Base-by-base conservation (phyloP, 2,888 invertebrate species). In the Pasiphila rectangulata region DNA sequence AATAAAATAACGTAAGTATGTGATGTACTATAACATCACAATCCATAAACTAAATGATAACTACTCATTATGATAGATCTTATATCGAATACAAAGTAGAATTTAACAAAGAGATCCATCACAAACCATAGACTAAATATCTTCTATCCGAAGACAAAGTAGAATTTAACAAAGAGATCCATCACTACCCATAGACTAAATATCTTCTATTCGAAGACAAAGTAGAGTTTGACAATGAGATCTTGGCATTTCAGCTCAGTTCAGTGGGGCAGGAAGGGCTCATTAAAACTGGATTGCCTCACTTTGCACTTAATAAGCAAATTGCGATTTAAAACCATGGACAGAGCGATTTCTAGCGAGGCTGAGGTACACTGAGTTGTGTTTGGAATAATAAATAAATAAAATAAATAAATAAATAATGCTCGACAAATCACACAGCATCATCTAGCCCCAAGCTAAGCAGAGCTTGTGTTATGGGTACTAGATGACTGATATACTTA, bases 271-370 rank as follows among this genome's bases (percentile, higher is more conserved):
- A 54, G 53, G 56, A 57, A 52, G 67, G 61, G 67, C 81, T 82
- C 82, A 81, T 83, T 83, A 83, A 72, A 67, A 62, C 67, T 71
- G 75, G 73, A 79, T 79, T 72, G 75, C 74, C 76, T 72, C 70
- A 64, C 66, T 67, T 64, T 57, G 63, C 65, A 55, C 68, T 72
- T 72, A 61, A 69, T 69, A 72, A 74, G 69, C 72, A 75, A 74
- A 70, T 71, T 65, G 73, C 72, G 67, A 69, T 63, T 69, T 59
- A 60, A 71, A 63, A 69, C 66, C 60, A 64, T 60, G 62, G 63
- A 59, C 61, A 66, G 61, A 67, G 63, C 67, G 66, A 67, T 65
- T 63, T 56, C 55, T 34, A 30, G 36, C 34, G 46, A 46, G 62
- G 5, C 34, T 25, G 54, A 1, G 75, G 15, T 46, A 69, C 68